Conservation (phyloP, 2,888 invertebrate genomes). For the Drosophila austrosaltans region DNA sequence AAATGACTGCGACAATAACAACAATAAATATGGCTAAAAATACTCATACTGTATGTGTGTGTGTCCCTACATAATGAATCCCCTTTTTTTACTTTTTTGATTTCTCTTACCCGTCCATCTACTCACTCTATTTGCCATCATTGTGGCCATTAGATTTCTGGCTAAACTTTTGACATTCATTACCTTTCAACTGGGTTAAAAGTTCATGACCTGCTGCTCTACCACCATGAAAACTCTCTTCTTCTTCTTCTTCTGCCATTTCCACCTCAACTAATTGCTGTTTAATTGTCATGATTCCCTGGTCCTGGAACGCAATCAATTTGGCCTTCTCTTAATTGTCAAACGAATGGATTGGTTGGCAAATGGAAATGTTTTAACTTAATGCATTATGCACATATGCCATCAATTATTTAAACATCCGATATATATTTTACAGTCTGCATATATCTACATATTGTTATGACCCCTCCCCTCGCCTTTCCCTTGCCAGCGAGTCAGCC, state of each 20-base stretch:
- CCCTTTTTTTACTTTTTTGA: slow-evolving; percentile 14
- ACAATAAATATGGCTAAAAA: slow-evolving; percentile 33
- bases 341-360: slow-evolving; percentile 45
- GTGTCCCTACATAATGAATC: slow-evolving; percentile 39
- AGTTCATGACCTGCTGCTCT: slow-evolving; percentile 25
- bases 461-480: background rate
- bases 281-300: slow-evolving; percentile 54
- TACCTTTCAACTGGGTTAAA: slow-evolving; percentile 37
- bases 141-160: slow-evolving; percentile 7
- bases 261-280: slow-evolving; percentile 45
- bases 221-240: background rate
- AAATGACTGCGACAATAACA: slow-evolving; percentile 69
- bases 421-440: slow-evolving; percentile 24
- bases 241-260: background rate
- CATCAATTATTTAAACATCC: slow-evolving; percentile 51
- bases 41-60: slow-evolving; percentile 22
- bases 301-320: slow-evolving; percentile 17
- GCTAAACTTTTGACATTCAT: slow-evolving; percentile 21
- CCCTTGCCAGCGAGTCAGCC: slow-evolving; percentile 35
- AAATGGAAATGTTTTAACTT: slow-evolving; percentile 40
- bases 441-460: slow-evolving; percentile 11
- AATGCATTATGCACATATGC: slow-evolving; percentile 61
- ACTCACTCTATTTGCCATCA: background rate
- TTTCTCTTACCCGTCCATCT: background rate
- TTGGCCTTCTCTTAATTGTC: slow-evolving; percentile 49